These are phyloP conservation scores for Aspidoscelis tigris DNA, from an alignment of 2,113 vertebrate species.

Conservation along the genomic window DNA sequence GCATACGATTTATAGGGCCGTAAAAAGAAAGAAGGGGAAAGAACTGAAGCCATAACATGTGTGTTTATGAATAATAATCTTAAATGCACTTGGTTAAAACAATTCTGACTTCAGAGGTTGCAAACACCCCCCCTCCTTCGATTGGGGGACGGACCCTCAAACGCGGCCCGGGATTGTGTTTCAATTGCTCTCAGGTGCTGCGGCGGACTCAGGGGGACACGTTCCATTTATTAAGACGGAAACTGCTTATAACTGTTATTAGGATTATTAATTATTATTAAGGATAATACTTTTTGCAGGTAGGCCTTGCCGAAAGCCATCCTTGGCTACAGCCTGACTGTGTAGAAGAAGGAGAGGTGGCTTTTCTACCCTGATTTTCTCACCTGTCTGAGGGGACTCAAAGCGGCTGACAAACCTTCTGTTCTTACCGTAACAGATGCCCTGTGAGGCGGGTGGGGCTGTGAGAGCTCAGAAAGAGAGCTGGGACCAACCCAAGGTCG, in stretches of 20 bases:
- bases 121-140: constrained; percentile 29
- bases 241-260: neutral
- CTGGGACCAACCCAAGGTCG: too few species aligned
- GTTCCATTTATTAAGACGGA: constrained; percentile 4
- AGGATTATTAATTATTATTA: neutral
- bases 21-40: constrained; percentile 68
- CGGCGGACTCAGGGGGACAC: neutral
- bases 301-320: too few species aligned
- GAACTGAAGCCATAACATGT: constrained; percentile 66
- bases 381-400: too few species aligned
- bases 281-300: neutral
- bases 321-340: too few species aligned
- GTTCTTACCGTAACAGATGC: too few species aligned
- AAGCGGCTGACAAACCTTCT: too few species aligned
- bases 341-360: too few species aligned
- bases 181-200: constrained; percentile 2
- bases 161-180: constrained; percentile 28
- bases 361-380: too few species aligned
- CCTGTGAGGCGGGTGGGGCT: too few species aligned
- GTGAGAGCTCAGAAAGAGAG: too few species aligned
- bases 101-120: constrained; percentile 50
- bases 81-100: constrained; percentile 58
- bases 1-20: constrained; percentile 67
- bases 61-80: constrained; percentile 74
- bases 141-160: constrained; percentile 29